phyloP scores from a whole-genome alignment of 2,797 vertebrate genomes.

The Eulemur coronatus region DNA sequence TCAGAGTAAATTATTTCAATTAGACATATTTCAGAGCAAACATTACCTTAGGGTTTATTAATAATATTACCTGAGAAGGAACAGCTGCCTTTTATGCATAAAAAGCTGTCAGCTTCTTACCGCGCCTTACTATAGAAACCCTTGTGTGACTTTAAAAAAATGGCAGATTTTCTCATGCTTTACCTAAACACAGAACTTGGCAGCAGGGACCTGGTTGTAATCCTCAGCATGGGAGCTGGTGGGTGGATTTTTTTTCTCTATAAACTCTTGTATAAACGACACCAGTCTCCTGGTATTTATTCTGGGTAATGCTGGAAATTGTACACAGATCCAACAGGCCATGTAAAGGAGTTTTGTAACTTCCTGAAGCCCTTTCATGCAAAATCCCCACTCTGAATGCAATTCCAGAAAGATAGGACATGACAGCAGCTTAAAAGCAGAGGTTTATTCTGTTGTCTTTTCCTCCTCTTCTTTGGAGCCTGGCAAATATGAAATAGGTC shows the following conservation, averaged over 20 bases:
- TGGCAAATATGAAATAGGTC: slow-evolving; percentile 68
- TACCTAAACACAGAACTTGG: slow-evolving; percentile 96
- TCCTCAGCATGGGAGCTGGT: slow-evolving; percentile 91
- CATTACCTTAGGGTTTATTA: slow-evolving; percentile 91
- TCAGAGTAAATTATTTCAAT: slow-evolving; percentile 93
- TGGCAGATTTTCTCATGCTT: slow-evolving; percentile 91
- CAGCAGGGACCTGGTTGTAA: slow-evolving; percentile 92
- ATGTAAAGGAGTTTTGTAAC: slow-evolving; percentile 86
- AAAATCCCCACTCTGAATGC: slow-evolving; percentile 77
- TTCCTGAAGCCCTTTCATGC: slow-evolving; percentile 84
- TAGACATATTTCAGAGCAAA: slow-evolving; percentile 91
- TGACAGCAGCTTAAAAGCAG: slow-evolving; percentile 64
- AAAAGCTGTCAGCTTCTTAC: slow-evolving; percentile 88
- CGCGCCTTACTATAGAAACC: slow-evolving; percentile 85
- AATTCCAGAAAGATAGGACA: slow-evolving; percentile 72
- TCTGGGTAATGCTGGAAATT: slow-evolving; percentile 88
- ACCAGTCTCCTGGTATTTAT: slow-evolving; percentile 93
- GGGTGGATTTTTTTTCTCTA: slow-evolving; percentile 92
- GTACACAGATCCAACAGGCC: slow-evolving; percentile 84
- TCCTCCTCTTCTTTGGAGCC: not conserved
- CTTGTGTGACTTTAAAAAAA: slow-evolving; percentile 89
- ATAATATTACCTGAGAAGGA: slow-evolving; percentile 97
- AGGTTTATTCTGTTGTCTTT: slow-evolving; percentile 48
- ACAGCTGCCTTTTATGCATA: slow-evolving; percentile 94
- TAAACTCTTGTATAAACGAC: slow-evolving; percentile 93